Percentiles rank a stretch among this genome's conserved stretches.
Conservation (phyloP, 2,113 vertebrate species). For the Corynorhinus townsendii region DNA sequence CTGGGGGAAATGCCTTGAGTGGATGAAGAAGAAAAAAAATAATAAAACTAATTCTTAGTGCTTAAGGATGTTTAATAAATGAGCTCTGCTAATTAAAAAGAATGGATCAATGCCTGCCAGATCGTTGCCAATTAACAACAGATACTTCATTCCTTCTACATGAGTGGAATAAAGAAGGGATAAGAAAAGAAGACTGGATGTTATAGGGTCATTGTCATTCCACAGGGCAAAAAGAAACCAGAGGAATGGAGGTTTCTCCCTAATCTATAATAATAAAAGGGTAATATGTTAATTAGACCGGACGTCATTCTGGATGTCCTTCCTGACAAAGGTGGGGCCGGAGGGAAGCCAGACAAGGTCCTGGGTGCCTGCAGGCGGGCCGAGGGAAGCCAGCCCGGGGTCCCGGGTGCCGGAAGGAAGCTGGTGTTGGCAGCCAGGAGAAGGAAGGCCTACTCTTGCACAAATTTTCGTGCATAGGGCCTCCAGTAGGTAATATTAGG, state of each 20-base stretch:
- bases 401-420: no score
- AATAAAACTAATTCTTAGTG: not conserved
- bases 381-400: no score
- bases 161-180: not conserved
- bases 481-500: no score
- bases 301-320: no score
- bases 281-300: no score
- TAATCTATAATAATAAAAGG: not conserved
- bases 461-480: no score
- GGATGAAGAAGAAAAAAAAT: not conserved
- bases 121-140: not conserved
- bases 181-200: not conserved
- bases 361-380: no score
- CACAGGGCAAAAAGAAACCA: not conserved
- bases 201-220: not conserved
- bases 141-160: not conserved
- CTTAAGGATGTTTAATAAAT: not conserved
- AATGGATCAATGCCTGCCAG: not conserved
- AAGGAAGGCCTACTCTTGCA: no score
- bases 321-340: no score
- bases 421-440: no score
- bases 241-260: not conserved
- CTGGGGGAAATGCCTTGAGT: not conserved
- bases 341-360: no score
- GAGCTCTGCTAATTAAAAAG: conserved; percentile 36